Base-by-base conservation (phyloP, 1,140 invertebrate species). In the Apis laboriosa region DNA sequence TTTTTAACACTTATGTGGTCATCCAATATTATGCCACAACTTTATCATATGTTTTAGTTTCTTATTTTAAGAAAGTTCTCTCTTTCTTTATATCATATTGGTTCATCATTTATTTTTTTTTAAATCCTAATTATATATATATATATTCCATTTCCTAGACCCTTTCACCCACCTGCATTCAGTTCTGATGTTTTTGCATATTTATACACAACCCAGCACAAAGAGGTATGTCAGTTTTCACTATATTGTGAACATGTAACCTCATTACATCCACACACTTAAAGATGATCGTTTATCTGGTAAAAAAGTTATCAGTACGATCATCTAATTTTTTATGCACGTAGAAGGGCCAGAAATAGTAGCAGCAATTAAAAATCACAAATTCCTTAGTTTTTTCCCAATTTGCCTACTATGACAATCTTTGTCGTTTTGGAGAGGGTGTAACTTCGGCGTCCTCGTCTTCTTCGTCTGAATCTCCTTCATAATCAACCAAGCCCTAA, bases 401-500 rank as follows among this genome's bases (percentile, higher is more conserved):
- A 63, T 92, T 91, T 91, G 90, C 90, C 91, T 93, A 95, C 95
- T 95, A 95, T 95, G 95, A 95, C 71, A 96, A 93, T 88, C 96
- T 94, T 86, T 95, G 95, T 88, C 96, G 94, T 90, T 96, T 96
- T 78, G 95, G 93, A 51, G 94, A 93, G 78, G 95, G 95, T 85
- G 92, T 93, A 84, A 93, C 90, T 75, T 96, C 95, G 51, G 96
- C 96, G 66, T 97, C 97, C 80, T 98, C 97, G 75, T 98, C 98
- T 86, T 99, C 98, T 88, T 99, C 98, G 89, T 99, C 98, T 1
- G 97, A 98, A 93, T 99, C 98, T 78, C 98, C 98, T 91, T 99
- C 98, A 93, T 99, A 99, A 92, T 99, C 98, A 49, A 99, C 98
- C 85, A 99, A 95, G 88, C 98, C 98, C 97, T 98, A 90, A 58